A percentile compares a stretch with the other conserved stretches of the same genome.
Evolutionary conservation across 2,888 invertebrate species (phyloP).

Genomic region (Tipula vernalis): DNA sequence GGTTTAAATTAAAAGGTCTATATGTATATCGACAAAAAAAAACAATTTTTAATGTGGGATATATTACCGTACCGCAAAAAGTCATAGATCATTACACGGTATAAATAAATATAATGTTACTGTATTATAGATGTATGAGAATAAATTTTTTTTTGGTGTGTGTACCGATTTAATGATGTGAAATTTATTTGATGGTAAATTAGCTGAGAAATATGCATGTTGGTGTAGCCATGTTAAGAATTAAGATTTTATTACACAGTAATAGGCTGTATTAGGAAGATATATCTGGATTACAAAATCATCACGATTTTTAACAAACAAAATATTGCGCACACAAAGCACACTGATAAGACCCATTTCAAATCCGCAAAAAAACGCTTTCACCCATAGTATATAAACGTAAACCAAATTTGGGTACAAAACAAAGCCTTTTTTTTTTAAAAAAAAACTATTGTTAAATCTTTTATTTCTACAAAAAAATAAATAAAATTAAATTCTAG

Average conservation of each 20-base stretch:
- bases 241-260: too few relatives aligned
- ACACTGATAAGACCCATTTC: not conserved
- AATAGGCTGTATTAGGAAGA: too few relatives aligned
- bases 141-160: not conserved
- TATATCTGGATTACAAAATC: not conserved
- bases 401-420: not conserved
- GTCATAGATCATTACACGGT: not conserved
- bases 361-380: not conserved
- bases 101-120: not conserved
- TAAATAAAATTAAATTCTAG: not conserved
- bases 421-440: not conserved
- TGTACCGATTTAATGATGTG: not conserved
- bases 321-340: not conserved
- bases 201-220: not conserved
- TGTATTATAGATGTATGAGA: too few relatives aligned
- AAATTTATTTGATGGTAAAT: not conserved
- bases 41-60: not conserved
- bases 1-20: not conserved
- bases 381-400: not conserved
- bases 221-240: too few relatives aligned
- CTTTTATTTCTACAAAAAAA: not conserved
- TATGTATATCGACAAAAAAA: not conserved
- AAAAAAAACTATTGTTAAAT: not conserved
- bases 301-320: not conserved
- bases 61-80: not conserved